A percentile compares a stretch with the other conserved stretches of the same genome.
phyloP scores from a whole-genome alignment of 2,888 invertebrate species.

The Hemithea aestivaria region DNA sequence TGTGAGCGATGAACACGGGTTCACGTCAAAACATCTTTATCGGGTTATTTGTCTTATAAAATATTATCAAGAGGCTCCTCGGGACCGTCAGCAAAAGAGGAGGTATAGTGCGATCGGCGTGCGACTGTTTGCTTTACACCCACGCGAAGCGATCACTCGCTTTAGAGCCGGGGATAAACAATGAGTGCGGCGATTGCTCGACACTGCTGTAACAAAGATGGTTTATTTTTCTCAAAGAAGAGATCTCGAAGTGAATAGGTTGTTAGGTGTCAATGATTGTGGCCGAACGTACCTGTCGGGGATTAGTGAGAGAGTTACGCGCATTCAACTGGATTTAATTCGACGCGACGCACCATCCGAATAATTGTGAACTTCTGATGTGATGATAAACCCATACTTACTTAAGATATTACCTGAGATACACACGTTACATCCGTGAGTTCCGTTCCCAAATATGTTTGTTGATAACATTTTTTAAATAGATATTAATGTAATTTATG shows the following conservation, averaged over 20 bases:
- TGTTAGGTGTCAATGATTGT: conserved; percentile 53
- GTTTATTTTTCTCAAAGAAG: conserved; percentile 70
- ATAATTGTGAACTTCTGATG: conserved; percentile 68
- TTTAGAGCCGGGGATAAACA: conserved; percentile 72
- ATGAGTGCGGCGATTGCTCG: conserved; percentile 74
- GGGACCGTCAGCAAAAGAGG: conserved; percentile 77
- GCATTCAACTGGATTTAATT: conserved; percentile 61
- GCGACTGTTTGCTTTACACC: conserved; percentile 75
- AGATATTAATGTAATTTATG: conserved; percentile 9
- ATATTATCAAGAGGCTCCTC: conserved; percentile 77
- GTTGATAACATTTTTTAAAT: conserved; percentile 4
- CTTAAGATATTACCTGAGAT: conserved; percentile 36
- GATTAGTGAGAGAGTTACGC: conserved; percentile 60
- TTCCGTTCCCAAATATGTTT: not conserved
- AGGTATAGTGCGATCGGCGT: conserved; percentile 67
- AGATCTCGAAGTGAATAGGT: conserved; percentile 60
- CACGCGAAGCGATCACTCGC: conserved; percentile 72
- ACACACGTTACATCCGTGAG: not conserved
- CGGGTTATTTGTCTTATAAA: conserved; percentile 80
- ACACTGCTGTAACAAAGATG: conserved; percentile 68
- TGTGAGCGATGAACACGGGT: conserved; percentile 78
- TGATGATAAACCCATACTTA: conserved; percentile 72
- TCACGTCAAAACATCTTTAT: conserved; percentile 80
- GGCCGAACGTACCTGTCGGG: conserved; percentile 57
- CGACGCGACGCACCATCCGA: conserved; percentile 59